Base-by-base conservation (phyloP, 2,797 vertebrate species). In the Myiotriccus ornatus region DNA sequence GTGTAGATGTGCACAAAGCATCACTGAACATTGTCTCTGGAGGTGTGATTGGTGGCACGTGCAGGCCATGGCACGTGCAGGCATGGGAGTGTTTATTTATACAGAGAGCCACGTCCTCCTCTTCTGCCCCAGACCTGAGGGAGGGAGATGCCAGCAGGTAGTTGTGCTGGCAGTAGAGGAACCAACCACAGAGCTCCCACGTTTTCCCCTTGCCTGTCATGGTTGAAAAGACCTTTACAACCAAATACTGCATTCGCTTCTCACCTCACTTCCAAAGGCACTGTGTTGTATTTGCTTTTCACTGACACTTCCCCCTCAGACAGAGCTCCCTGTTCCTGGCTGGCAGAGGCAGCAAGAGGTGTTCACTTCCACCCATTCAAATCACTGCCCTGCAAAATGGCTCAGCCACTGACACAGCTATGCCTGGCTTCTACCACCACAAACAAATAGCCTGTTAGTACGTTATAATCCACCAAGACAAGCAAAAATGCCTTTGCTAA, bases 1-100 rank as follows among this genome's bases (percentile, higher is more conserved):
- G 57, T 0, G 0, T 0, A 14, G 55, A 25, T 41, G 37, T 1
- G 2, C 46, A 68, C 56, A 83, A 52, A 82, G 11, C 74, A 60
- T 21, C 24, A 9, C 43, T 49, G 68, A 81, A 35, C 4, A 2
- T 6, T 1, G 2, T 18, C 69, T 56, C 1, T 9, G 82, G 22
- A 67, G 63, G 32, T 47, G 17, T 0, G 24, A 41, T 2, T 59
- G 43, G 82, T 55, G 81, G 81, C 77, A 90, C 2, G 1, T n/a
- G 69, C 49, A 28, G 56, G 56, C n/a, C n/a, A 39, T 3, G 5
- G 22, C 76, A 78, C 2, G 0, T 34, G 46, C 4, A 4, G 28
- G 53, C 64, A 35, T 1, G 5, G 14, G 7, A 73, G n/a, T 1
- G 6, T 55, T 73, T 65, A 50, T 74, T 87, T 71, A 41, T 10